Evolutionary conservation across 2,888 invertebrate species (phyloP), one percentile per base, ranked within the genome.

Genomic region (Pollenia amentaria): DNA sequence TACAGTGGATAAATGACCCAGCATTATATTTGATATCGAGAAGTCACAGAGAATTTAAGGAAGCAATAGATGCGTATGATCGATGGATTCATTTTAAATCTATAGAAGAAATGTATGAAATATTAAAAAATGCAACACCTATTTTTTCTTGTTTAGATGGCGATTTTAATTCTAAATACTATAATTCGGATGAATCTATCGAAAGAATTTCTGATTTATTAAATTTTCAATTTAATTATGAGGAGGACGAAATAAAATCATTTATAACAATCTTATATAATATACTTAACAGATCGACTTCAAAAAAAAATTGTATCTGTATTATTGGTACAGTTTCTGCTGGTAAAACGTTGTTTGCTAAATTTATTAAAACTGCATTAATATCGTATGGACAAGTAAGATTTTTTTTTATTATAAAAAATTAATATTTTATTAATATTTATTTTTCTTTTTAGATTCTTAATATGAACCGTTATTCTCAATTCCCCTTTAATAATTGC

Each of bases 61-160:
- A 29, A 29, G 67, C 67, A n/a, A 48, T 48, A n/a, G 67, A 67
- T 21, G 18, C 46, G 6, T 67, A 67, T 18, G 67, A 67, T 48
- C 6, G 48, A 16, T 67, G 67, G 67, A 10, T 67, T 16, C 67
- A 67, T 48, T 48, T 67, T n/a, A 67, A 67, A 67, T 48, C 48
- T 48, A 18, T 67, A 46, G 67, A 67, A 14, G 67, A 67, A 67
- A 67, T 67, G 10, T 46, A 12, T 46, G 67, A 67, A 67, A 67
- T 60, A 12, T 12, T 60, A 29, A 21, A 29, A 60, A 21, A 60
- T 29, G 3, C 57, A 16, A 60, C 57, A 18, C 67, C 67, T 4
- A 67, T 67, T 16, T 67, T 18, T 48, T 18, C 18, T 10, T 67
- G 67, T 44, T 21, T 67, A 21, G 67, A 67, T 67, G 67, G 67